Conservation (phyloP, 2,888 invertebrate genomes). For the Spilarctia lutea region DNA sequence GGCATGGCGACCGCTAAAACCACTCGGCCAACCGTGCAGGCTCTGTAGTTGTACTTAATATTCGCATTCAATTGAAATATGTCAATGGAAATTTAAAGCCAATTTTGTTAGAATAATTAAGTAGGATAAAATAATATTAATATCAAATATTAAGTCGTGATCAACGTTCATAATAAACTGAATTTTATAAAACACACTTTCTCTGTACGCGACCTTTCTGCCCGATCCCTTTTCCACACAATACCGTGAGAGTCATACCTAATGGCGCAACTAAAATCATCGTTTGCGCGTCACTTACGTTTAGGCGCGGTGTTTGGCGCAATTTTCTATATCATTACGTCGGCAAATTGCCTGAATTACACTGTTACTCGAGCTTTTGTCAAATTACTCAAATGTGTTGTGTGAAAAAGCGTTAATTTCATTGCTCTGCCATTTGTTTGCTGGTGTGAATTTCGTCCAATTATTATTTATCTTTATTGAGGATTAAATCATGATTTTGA, state of each 20-base stretch:
- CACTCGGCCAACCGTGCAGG: too few species aligned
- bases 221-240: slow-evolving; percentile 16
- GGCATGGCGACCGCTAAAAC: too few species aligned
- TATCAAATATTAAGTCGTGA: background rate
- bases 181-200: background rate
- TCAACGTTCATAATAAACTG: background rate
- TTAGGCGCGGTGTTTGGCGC: slow-evolving; percentile 37
- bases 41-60: too few species aligned
- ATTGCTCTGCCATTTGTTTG: slow-evolving; percentile 13
- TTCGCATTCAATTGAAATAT: too few species aligned
- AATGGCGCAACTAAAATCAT: slow-evolving; percentile 31
- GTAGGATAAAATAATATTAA: background rate
- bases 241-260: slow-evolving; percentile 25
- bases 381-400: slow-evolving; percentile 29
- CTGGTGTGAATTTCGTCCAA: slow-evolving; percentile 9
- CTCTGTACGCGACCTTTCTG: slow-evolving; percentile 11
- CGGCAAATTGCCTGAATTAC: slow-evolving; percentile 39
- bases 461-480: background rate
- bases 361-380: slow-evolving; percentile 39
- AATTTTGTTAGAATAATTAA: too few species aligned
- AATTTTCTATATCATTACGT: slow-evolving; percentile 53
- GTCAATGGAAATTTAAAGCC: too few species aligned
- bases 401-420: slow-evolving; percentile 21
- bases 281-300: slow-evolving; percentile 24
- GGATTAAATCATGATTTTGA: background rate